Evolutionary conservation across 2,113 vertebrate species (phyloP).

Genomic region (Dasyprocta punctata): DNA sequence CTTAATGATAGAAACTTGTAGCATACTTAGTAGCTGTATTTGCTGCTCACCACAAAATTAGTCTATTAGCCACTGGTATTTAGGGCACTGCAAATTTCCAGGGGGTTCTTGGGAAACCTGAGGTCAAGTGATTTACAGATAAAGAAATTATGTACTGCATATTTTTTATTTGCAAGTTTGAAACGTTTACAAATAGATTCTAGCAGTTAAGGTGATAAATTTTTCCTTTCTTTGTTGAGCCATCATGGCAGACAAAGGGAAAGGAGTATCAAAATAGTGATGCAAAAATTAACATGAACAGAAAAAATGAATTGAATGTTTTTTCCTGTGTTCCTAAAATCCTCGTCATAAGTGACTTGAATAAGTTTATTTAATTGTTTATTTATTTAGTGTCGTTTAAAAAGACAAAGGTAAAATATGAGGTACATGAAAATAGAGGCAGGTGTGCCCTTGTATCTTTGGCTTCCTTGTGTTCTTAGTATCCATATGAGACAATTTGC

Average conservation of each 20-base stretch:
- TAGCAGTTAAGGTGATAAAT: background rate
- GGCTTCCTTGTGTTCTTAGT: fast-evolving
- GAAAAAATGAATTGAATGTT: conserved; percentile 30
- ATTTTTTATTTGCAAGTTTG: background rate
- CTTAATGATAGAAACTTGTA: background rate
- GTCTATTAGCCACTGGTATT: background rate
- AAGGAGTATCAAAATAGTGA: conserved; percentile 49
- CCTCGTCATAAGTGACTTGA: conserved; percentile 32
- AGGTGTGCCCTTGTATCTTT: background rate
- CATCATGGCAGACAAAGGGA: conserved; percentile 22
- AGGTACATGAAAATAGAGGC: background rate
- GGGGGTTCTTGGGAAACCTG: background rate
- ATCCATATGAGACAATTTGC: background rate
- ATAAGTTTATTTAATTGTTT: conserved; percentile 5
- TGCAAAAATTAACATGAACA: background rate
- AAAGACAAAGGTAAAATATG: background rate
- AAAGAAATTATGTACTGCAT: background rate
- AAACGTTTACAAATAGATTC: background rate
- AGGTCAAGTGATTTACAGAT: background rate
- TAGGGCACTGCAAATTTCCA: background rate
- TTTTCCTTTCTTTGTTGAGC: background rate
- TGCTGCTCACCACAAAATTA: background rate
- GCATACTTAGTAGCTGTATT: background rate
- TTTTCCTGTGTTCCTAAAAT: background rate
- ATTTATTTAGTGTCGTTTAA: background rate